Base-by-base conservation (phyloP, 2,797 vertebrate genomes). In the Sebastes steindachneri region DNA sequence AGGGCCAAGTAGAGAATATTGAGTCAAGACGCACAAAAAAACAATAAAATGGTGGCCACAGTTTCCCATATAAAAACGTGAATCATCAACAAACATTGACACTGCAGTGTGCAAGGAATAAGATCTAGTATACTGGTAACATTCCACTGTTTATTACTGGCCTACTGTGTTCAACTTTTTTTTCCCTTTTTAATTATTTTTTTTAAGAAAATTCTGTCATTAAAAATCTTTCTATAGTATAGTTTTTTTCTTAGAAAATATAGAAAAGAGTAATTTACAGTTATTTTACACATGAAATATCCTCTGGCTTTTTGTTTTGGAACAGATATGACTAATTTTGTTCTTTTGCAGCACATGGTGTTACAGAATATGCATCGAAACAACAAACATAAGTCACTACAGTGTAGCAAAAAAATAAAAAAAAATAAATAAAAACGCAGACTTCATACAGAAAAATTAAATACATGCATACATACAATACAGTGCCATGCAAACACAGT, bases 391-490 rank as follows among this genome's bases (percentile, higher is more conserved):
- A 93, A 82, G 85, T 89, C 88, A 90, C 80, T 80, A 88, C 82
- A 94, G 86, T 58, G 88, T 88, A 89, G 83, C 82, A 88, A 92
- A 90, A 88, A 88, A 28, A 7, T 7, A 28, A 2, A 11, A 73
- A 76, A 66, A 72, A 89, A 69, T 74, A 19, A 9, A 19, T 14
- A 37, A 63, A 26, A 11, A 91, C 17, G 68, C 41, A 87, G 85
- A 89, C 90, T 90, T 85, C 83, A 83, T 92, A 93, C 92, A 91
- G 65, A 83, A 80, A 89, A 93, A 93, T 87, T 68, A 91, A 94
- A 95, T 89, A 93, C 96, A 96, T 96, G 96, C 96, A 94, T 93
- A 95, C 95, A 87, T 94, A 95, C 93, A 91, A 87, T 93, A 96
- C 92, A 92, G 82, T 91, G 93, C 92, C 95, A 96, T 96, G 96